Evolutionary conservation across 2,888 invertebrate species (phyloP).

Genomic region (Globia sparganii): DNA sequence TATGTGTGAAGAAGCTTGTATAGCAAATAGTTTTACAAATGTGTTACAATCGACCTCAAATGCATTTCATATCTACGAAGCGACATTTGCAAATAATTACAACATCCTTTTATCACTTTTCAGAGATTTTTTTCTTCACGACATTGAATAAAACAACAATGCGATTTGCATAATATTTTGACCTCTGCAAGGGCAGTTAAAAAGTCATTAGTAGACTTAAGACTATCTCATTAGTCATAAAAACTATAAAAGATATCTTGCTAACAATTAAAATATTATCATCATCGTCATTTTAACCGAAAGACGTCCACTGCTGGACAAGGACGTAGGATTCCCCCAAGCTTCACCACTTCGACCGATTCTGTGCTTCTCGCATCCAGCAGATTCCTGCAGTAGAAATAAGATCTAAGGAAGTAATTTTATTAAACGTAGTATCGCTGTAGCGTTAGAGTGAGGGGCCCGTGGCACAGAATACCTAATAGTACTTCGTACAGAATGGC

Average conservation of each 20-base stretch:
- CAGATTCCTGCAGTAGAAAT: background rate
- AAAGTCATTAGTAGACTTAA: conserved; percentile 31
- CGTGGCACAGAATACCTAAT: no score
- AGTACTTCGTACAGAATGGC: no score
- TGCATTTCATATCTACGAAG: background rate
- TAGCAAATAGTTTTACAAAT: conserved; percentile 3
- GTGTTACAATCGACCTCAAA: conserved; percentile 20
- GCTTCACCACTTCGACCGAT: background rate
- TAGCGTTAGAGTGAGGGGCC: no score
- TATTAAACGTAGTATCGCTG: no score
- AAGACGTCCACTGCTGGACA: background rate
- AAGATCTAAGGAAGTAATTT: no score
- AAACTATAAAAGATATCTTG: background rate
- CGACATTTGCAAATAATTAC: conserved; percentile 25
- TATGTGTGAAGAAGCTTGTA: background rate
- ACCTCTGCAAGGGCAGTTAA: conserved; percentile 49
- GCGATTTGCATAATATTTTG: conserved; percentile 29
- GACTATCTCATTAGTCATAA: conserved; percentile 7
- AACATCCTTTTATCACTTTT: conserved; percentile 22
- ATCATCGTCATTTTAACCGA: background rate
- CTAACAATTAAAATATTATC: background rate
- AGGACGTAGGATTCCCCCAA: background rate
- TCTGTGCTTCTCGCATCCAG: background rate
- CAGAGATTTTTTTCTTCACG: conserved; percentile 10
- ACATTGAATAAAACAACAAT: conserved; percentile 36